Evolutionary conservation across 64 coral and sea anemone species (phyloP).

Genomic region (Stylophora pistillata): DNA sequence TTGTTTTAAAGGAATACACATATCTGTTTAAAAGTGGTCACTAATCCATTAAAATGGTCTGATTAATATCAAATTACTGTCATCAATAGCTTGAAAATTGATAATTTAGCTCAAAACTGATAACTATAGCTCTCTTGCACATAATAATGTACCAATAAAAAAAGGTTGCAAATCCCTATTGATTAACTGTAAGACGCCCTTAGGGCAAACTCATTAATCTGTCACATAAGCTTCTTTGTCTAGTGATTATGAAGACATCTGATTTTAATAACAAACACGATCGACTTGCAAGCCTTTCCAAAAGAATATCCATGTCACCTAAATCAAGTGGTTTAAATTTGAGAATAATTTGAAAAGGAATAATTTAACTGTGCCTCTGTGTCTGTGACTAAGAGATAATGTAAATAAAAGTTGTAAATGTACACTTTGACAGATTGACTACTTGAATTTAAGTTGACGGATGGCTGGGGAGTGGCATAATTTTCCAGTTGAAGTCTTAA

Average conservation of each 20-base stretch:
- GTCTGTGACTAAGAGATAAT: too few species aligned
- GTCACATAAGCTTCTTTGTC: conserved; percentile 16
- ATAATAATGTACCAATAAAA: neutral
- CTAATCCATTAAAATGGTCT: neutral
- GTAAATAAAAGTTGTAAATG: too few species aligned
- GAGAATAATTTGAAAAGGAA: too few species aligned
- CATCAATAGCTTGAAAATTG: neutral
- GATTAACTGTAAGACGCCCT: neutral
- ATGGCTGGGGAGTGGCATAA: neutral
- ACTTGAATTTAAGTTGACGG: neutral
- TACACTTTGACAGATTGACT: neutral
- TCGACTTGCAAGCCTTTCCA: neutral
- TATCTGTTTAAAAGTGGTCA: too few species aligned
- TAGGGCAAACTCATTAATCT: conserved; percentile 7
- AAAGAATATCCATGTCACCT: too few species aligned
- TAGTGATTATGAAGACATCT: conserved; percentile 3
- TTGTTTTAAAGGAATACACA: too few species aligned
- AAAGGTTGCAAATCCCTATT: neutral
- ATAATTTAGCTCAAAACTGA: neutral
- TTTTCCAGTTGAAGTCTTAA: conserved; percentile 1
- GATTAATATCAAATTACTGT: neutral
- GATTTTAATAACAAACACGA: neutral
- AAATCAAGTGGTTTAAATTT: too few species aligned
- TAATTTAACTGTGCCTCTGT: too few species aligned
- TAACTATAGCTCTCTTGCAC: neutral